These are phyloP conservation scores for Isaurus tuberculatus DNA, from an alignment of 92 coral and sea anemone species.

Conservation along the genomic window DNA sequence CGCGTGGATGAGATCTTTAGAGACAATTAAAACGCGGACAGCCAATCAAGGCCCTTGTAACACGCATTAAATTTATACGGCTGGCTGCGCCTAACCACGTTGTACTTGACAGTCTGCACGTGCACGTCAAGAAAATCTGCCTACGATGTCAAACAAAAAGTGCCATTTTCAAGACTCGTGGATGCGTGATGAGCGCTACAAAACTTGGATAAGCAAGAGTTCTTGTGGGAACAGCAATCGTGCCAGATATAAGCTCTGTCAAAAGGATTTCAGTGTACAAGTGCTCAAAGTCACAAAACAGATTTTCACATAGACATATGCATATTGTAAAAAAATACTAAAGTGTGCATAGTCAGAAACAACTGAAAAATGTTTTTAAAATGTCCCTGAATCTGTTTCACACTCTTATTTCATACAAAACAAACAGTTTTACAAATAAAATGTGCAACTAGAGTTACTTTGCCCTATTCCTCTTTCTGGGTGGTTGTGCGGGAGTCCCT, in stretches of 20 bases:
- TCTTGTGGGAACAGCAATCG: slow-evolving; percentile 19
- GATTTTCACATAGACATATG: slow-evolving; percentile 2
- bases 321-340: background rate
- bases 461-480: background rate
- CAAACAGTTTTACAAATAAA: background rate
- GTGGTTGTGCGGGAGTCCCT: slow-evolving; percentile 9
- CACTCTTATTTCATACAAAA: background rate
- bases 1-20: no score
- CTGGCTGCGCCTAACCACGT: no score
- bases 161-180: no score
- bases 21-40: no score
- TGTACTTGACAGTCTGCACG: background rate
- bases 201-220: slow-evolving; percentile 22
- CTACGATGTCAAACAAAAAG: background rate
- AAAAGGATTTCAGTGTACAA: slow-evolving; percentile 13
- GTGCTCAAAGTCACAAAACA: background rate
- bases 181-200: background rate
- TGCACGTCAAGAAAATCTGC: background rate
- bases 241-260: slow-evolving; percentile 19
- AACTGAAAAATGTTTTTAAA: background rate
- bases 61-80: no score
- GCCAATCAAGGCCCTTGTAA: no score
- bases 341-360: slow-evolving; percentile 1
- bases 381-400: background rate
- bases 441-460: background rate